Evolutionary conservation across 2,888 invertebrate genomes (phyloP).

Genomic region (Heteromyza rotundicornis): DNA sequence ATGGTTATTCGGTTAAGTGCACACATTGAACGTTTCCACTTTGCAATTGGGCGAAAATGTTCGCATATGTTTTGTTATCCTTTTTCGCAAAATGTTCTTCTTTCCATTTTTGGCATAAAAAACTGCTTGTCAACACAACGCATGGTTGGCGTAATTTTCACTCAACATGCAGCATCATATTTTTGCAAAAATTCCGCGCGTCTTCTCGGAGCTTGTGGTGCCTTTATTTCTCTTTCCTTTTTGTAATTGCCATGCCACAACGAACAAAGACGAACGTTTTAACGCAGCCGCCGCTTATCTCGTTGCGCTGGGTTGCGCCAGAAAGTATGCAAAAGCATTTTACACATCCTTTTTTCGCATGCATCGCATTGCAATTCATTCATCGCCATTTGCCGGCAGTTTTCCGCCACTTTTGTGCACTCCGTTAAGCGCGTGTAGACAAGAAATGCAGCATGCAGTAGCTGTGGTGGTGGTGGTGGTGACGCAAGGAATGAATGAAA

Average conservation of each 20-base stretch:
- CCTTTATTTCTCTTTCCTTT: neutral
- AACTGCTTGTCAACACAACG: slow-evolving; percentile 39
- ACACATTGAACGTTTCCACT: too few relatives aligned
- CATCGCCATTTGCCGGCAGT: neutral
- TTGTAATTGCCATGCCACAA: neutral
- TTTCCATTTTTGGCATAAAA: slow-evolving; percentile 53
- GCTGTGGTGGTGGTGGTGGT: too few relatives aligned
- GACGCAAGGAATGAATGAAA: too few relatives aligned
- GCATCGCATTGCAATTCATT: neutral
- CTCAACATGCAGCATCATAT: neutral
- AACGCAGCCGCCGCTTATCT: neutral
- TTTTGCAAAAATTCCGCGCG: neutral
- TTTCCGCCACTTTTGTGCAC: too few relatives aligned
- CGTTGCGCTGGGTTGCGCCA: neutral
- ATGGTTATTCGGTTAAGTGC: too few relatives aligned
- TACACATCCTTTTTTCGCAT: neutral
- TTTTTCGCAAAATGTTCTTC: too few relatives aligned
- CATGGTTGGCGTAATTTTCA: neutral
- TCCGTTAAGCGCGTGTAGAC: too few relatives aligned
- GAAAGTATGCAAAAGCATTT: too few relatives aligned
- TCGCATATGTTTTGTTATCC: too few relatives aligned
- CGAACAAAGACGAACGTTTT: neutral
- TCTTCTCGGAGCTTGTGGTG: neutral
- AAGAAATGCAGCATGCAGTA: too few relatives aligned
- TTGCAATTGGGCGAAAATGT: too few relatives aligned